Evolutionary conservation across 2,888 invertebrate genomes (phyloP), one percentile per base, ranked within the genome.

Genomic region (Eristalis intricaria): DNA sequence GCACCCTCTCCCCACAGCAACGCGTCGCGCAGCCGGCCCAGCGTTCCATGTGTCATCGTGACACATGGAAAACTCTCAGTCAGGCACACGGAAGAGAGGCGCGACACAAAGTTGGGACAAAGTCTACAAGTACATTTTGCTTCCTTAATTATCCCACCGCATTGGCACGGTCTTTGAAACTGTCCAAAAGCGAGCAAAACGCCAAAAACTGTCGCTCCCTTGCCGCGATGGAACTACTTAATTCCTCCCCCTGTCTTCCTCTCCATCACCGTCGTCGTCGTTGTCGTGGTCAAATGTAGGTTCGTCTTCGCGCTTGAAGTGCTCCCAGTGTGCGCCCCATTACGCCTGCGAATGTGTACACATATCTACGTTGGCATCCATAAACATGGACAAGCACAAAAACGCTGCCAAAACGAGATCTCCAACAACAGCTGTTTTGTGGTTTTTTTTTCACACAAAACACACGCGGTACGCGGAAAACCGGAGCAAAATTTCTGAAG

Each of bases 381-480:
- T 87, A 87, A 87, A 83, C 83, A 83, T 87, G 86, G 86, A 83
- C 83, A 79, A 75, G 79, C 76, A 50, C 19, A 74, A 86, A 83
- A 87, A 83, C 75, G 64, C 75, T 87, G 86, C 86, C 86, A 87
- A 87, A 87, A 87, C 75, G 78, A 87, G 86, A 87, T 83, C 83
- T 79, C 35, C 75, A 43, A 78, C 75, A 87, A 83, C 86, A 87
- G 86, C 86, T 87, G 86, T 84, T 87, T 61, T 22, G 35, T 2
- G n/a, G 58, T 58, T 40, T 75, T 75, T 69, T 66, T 22, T 22
- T 22, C 11, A 5, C 32, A 32, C 32, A 32, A 58, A 26, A 40
- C 23, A 61, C 22, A 26, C 13, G 22, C 11, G 19, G n/a, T 71
- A 35, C 40, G 38, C 43, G 22, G 70, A 85, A 85, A 82, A 85